Conservation (phyloP, 2,888 invertebrate genomes). For the Sipha maydis region DNA sequence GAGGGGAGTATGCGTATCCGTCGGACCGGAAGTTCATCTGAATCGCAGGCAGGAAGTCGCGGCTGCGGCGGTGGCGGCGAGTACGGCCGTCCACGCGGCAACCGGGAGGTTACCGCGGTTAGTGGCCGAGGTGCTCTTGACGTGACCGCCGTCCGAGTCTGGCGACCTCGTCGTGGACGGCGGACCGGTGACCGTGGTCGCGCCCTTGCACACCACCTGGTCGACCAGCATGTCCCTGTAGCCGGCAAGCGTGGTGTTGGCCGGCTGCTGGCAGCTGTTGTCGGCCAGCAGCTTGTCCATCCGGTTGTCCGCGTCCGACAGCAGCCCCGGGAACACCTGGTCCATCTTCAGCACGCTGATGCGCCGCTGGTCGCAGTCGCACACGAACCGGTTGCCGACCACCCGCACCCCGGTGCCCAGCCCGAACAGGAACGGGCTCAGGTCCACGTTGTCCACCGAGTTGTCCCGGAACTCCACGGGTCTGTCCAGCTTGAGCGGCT, state of each 20-base stretch:
- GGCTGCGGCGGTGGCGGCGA: background rate
- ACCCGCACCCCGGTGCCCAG: background rate
- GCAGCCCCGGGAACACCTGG: constrained; percentile 63
- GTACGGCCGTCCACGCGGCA: background rate
- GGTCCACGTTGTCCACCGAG: constrained; percentile 59
- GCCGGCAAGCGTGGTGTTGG: constrained; percentile 36
- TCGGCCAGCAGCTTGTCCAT: constrained; percentile 57
- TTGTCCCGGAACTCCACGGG: constrained; percentile 36
- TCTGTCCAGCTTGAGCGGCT: constrained; percentile 26
- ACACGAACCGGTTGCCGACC: constrained; percentile 50
- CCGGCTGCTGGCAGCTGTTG: constrained; percentile 49
- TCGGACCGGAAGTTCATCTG: background rate
- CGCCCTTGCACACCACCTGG: constrained; percentile 21
- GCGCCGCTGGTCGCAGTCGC: constrained; percentile 62
- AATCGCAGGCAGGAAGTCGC: background rate
- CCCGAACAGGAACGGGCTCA: constrained; percentile 62
- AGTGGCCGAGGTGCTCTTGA: no score
- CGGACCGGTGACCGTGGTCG: background rate
- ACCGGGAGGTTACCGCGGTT: background rate
- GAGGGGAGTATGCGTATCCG: background rate
- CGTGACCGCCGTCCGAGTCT: background rate
- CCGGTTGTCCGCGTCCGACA: constrained; percentile 56
- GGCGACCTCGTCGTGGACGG: background rate
- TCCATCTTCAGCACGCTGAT: constrained; percentile 62
- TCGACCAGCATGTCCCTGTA: constrained; percentile 41